Base-by-base conservation (phyloP, 2,797 vertebrate species). In the Tolypeutes matacus region DNA sequence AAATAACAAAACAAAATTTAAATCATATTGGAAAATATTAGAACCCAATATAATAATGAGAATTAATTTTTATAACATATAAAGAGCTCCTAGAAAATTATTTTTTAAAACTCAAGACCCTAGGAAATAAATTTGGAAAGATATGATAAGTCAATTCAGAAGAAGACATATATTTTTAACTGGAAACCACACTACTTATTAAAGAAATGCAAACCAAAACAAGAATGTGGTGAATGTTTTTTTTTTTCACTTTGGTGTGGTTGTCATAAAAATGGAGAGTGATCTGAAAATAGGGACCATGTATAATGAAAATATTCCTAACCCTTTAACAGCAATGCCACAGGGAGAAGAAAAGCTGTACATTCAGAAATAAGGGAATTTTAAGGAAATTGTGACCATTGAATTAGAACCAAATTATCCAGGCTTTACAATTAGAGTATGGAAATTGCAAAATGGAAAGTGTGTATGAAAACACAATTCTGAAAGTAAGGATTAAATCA, bases 391-490 rank as follows among this genome's bases (percentile, higher is more conserved):
- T 62, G 4, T 53, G 12, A 94, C 20, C 29, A 49, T 36, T 87
- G 21, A 65, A 89, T 67, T 84, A 92, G 25, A 96, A 75, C 11
- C 42, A 75, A 92, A 86, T 72, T 67, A 70, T 31, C 34, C 21
- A 83, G 39, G 9, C 60, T 95, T 80, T 88, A 92, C 96, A 95
- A 94, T 56, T 65, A 86, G 76, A 93, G 72, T 91, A 94, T 12
- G 23, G 6, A 89, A 96, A 92, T 89, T 25, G 58, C 9, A 88
- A 88, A 90, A 82, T 39, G 27, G 7, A 78, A 91, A 91, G 49
- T 82, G n/a, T 67, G 76, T 62, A 72, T 23, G 77, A 95, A 69
- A 95, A 70, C 42, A 49, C 49, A 31, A 65, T 46, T 46, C 34
- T 78, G 7, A 88, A 95, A 92, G 49, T 73, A 86, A 93, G 27